Percentiles rank a stretch among this genome's conserved stretches.
Conservation (phyloP, 1,140 invertebrate species). For the Cecropterus lyciades region DNA sequence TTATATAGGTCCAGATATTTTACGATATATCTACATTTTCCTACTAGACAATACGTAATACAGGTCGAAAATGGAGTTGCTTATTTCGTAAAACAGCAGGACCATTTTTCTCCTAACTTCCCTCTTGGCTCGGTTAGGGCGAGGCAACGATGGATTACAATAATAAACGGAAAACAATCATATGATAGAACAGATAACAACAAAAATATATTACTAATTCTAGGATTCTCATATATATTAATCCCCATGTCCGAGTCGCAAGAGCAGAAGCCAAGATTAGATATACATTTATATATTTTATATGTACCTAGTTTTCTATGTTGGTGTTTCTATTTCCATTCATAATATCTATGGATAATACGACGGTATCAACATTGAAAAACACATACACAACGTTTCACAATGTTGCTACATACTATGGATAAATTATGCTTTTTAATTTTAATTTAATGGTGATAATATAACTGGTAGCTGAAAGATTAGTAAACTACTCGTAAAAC, state of each 20-base stretch:
- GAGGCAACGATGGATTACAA: conserved; percentile 55
- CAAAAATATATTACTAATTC: conserved; percentile 77
- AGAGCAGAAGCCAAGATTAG: conserved; percentile 45
- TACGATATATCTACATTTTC: conserved; percentile 58
- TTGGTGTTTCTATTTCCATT: conserved; percentile 81
- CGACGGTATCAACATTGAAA: conserved; percentile 56
- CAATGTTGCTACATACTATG: conserved; percentile 69
- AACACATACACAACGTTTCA: conserved; percentile 44
- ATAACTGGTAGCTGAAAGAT: conserved; percentile 72
- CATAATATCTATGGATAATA: conserved; percentile 72
- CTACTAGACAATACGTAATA: conserved; percentile 47
- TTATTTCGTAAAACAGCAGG: conserved; percentile 58
- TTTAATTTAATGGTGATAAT: conserved; percentile 63
- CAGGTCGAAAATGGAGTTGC: conserved; percentile 46
- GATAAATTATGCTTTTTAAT: conserved; percentile 69
- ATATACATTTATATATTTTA: conserved; percentile 69
- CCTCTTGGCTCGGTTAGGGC: conserved; percentile 49
- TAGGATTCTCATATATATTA: conserved; percentile 57
- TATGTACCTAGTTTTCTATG: conserved; percentile 78
- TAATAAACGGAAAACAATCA: conserved; percentile 69
- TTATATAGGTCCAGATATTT: conserved; percentile 47
- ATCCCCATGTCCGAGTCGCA: conserved; percentile 46
- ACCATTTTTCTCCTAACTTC: conserved; percentile 41
- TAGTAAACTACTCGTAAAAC: conserved; percentile 72
- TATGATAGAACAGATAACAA: conserved; percentile 73